Evolutionary conservation across 2,797 vertebrate genomes (phyloP).

Genomic region (Brotula barbata): DNA sequence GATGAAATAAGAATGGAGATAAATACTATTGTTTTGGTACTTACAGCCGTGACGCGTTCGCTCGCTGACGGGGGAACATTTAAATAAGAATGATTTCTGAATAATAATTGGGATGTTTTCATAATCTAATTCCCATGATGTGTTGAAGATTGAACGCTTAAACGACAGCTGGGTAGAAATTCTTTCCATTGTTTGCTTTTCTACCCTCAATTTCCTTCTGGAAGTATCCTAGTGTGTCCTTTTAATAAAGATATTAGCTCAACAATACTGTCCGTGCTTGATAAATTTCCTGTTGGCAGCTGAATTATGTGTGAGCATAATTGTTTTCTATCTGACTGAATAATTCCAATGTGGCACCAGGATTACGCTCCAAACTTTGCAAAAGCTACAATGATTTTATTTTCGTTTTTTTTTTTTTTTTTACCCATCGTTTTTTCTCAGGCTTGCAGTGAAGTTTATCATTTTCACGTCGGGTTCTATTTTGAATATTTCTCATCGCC

Average conservation of each 20-base stretch:
- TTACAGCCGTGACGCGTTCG: background rate
- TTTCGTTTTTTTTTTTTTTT: too few relatives aligned
- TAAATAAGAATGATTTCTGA: background rate
- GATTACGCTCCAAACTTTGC: background rate
- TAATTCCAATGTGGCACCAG: background rate
- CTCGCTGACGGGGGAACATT: slow-evolving; percentile 4
- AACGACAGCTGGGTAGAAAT: background rate
- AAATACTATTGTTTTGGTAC: slow-evolving; percentile 31
- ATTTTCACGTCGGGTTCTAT: too few relatives aligned
- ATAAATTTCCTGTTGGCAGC: background rate
- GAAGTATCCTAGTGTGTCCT: background rate
- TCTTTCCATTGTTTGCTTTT: background rate
- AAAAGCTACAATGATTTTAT: too few relatives aligned
- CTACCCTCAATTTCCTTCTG: background rate
- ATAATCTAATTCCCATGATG: background rate
- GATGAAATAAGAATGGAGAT: slow-evolving; percentile 28
- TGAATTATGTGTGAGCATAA: background rate
- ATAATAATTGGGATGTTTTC: background rate
- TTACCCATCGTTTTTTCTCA: too few relatives aligned
- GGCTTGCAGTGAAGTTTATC: too few relatives aligned
- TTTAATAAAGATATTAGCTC: background rate
- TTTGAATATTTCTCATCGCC: too few relatives aligned
- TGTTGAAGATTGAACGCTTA: background rate
- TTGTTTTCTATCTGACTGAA: background rate
- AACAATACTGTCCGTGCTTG: too few relatives aligned